phyloP scores from a whole-genome alignment of 2,797 vertebrate genomes.

The Jordanella pulchra region DNA sequence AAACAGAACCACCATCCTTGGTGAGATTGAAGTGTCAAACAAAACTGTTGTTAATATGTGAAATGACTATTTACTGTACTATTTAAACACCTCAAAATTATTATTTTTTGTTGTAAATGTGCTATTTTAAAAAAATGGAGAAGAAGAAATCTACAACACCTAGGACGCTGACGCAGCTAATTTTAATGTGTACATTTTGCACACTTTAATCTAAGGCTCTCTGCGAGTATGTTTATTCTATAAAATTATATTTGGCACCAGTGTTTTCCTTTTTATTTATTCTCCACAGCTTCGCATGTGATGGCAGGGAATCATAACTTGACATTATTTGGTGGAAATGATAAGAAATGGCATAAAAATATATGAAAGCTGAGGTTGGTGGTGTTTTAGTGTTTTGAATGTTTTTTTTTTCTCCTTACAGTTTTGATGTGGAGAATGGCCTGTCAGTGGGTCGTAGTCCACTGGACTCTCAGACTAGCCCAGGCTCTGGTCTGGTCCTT shows the following conservation, averaged over 20 bases:
- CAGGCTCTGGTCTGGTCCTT: constrained; percentile 84
- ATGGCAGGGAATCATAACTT: no score
- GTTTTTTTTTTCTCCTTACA: constrained; percentile 53
- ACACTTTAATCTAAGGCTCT: background rate
- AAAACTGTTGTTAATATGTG: no score
- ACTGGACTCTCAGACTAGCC: constrained; percentile 86
- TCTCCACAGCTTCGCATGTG: background rate
- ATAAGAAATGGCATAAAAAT: background rate
- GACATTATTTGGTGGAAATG: background rate
- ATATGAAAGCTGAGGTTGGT: background rate
- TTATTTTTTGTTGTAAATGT: no score
- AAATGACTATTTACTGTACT: no score
- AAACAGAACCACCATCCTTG: no score
- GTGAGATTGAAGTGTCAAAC: no score
- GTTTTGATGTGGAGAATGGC: constrained; percentile 96
- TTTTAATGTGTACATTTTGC: background rate
- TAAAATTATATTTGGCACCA: background rate
- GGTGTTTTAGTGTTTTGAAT: background rate
- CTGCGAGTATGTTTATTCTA: no score
- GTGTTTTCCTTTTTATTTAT: background rate
- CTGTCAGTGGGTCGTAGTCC: constrained; percentile 79
- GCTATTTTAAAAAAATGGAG: no score
- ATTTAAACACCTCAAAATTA: no score
- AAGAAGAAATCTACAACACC: no score
- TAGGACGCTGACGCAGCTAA: no score